Evolutionary conservation across 2,888 invertebrate genomes (phyloP).

Genomic region (Balanococcus diminutus): DNA sequence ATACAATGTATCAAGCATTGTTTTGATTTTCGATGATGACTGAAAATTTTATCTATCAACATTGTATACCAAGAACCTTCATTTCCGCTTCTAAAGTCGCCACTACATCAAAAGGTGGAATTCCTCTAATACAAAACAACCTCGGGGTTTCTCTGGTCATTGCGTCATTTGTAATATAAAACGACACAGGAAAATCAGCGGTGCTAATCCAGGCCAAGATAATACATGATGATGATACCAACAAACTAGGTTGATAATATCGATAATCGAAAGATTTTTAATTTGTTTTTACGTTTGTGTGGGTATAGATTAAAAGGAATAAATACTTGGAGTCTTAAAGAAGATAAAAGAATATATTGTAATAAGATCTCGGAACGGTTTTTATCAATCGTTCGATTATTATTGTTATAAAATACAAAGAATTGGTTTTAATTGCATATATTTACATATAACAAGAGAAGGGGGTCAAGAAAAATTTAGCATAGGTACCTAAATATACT

Average conservation of each 20-base stretch:
- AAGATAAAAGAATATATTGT: not conserved
- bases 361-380: not conserved
- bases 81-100: too few relatives aligned
- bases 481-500: not conserved
- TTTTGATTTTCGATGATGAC: too few relatives aligned
- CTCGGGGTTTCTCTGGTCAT: not conserved
- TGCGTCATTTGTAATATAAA: not conserved
- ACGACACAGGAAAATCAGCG: not conserved
- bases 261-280: not conserved
- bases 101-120: too few relatives aligned
- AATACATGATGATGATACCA: not conserved
- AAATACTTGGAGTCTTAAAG: not conserved
- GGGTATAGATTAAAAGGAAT: not conserved
- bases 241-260: not conserved
- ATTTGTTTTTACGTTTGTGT: not conserved
- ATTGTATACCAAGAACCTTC: too few relatives aligned
- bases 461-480: not conserved
- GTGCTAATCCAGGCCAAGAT: not conserved
- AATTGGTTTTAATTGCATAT: not conserved
- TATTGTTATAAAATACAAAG: not conserved
- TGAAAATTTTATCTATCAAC: too few relatives aligned
- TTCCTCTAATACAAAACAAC: too few relatives aligned
- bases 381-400: not conserved
- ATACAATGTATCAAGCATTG: too few relatives aligned
- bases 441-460: too few relatives aligned